phyloP scores from a whole-genome alignment of 2,888 invertebrate genomes.

The Pterostichus madidus region DNA sequence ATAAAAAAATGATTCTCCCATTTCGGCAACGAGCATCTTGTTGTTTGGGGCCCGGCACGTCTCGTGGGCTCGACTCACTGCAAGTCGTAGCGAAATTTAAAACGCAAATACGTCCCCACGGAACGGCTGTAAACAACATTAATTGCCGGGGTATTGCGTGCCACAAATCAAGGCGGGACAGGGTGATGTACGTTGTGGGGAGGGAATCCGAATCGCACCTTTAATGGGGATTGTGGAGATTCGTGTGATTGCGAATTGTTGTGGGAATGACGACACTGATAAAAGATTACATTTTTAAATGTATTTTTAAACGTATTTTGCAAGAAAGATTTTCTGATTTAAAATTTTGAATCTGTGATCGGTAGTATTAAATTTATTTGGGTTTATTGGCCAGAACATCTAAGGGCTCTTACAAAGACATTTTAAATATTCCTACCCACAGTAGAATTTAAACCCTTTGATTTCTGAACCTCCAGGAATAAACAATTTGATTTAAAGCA shows the following conservation, averaged over 20 bases:
- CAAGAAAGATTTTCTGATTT: too few relatives aligned
- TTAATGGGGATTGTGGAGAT: constrained; percentile 21
- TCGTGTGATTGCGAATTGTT: constrained; percentile 1
- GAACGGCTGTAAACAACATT: constrained; percentile 72
- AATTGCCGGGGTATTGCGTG: constrained; percentile 71
- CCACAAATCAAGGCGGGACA: constrained; percentile 72
- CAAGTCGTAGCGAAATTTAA: constrained; percentile 69
- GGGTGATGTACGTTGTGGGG: constrained; percentile 63
- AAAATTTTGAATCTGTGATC: too few relatives aligned
- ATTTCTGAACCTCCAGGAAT: too few relatives aligned
- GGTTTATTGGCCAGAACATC: too few relatives aligned
- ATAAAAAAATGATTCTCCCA: constrained; percentile 39
- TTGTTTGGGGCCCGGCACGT: constrained; percentile 52
- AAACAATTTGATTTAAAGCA: too few relatives aligned
- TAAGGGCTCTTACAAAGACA: too few relatives aligned
- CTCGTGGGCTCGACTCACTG: constrained; percentile 68
- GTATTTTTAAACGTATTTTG: too few relatives aligned
- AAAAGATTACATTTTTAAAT: background rate
- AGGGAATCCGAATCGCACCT: constrained; percentile 41
- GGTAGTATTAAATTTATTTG: too few relatives aligned
- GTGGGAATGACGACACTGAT: background rate
- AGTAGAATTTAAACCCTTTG: too few relatives aligned
- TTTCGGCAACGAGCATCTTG: constrained; percentile 51
- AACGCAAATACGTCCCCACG: constrained; percentile 70
- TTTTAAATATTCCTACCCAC: too few relatives aligned